phyloP scores from a whole-genome alignment of 2,888 invertebrate species.

The Drosophila emarginata region DNA sequence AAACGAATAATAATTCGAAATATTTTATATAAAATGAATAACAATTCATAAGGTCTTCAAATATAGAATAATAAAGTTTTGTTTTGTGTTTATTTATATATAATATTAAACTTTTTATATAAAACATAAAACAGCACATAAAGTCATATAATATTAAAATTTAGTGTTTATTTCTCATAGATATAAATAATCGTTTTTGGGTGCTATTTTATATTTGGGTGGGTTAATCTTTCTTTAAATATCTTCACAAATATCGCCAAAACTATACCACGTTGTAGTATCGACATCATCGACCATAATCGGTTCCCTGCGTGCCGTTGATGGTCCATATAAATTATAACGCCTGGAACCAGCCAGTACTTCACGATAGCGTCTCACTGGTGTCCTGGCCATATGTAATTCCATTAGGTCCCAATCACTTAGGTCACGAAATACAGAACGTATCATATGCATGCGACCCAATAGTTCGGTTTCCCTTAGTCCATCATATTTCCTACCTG shows the following conservation, averaged over 20 bases:
- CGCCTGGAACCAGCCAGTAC: conserved; percentile 64
- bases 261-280: conserved; percentile 58
- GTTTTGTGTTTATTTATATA: background rate
- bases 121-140: too few species aligned
- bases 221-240: background rate
- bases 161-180: background rate
- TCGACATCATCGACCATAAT: conserved; percentile 53
- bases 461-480: conserved; percentile 83
- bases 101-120: too few species aligned
- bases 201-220: background rate
- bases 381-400: conserved; percentile 63
- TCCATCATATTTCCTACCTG: conserved; percentile 83
- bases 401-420: conserved; percentile 84
- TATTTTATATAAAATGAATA: too few species aligned
- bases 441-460: conserved; percentile 84
- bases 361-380: conserved; percentile 55
- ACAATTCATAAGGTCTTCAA: too few species aligned
- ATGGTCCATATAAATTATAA: conserved; percentile 55
- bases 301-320: conserved; percentile 31
- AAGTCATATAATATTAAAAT: background rate
- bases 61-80: too few species aligned
- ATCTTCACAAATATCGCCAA: conserved; percentile 65
- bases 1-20: too few species aligned
- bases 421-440: conserved; percentile 80
- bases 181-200: background rate